phyloP scores from a whole-genome alignment of 2,888 invertebrate genomes.

The Phytoseiulus persimilis region DNA sequence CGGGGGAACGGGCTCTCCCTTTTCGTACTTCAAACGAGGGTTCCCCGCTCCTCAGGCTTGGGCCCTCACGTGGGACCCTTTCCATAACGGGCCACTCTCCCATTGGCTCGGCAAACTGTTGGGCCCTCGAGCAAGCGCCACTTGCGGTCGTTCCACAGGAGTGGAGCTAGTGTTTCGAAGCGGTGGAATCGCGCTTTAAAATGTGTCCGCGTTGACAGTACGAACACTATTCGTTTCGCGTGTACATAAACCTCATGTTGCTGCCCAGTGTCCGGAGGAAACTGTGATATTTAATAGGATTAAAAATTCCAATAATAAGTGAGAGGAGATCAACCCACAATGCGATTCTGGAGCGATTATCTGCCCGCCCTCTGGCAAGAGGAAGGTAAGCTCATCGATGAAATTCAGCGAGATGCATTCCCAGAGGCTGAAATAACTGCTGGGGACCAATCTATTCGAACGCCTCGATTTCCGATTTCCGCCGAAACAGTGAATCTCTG shows the following conservation, averaged over 20 bases:
- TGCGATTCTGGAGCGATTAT: constrained; percentile 38
- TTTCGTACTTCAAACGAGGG: not conserved
- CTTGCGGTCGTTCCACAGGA: not conserved
- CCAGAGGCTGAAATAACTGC: no score
- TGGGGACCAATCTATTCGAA: no score
- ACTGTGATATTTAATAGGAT: not conserved
- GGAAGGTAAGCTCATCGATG: constrained; percentile 13
- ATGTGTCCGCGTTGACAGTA: not conserved
- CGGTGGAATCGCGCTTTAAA: not conserved
- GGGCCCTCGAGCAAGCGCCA: constrained; percentile 5
- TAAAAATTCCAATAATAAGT: not conserved
- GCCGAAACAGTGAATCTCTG: no score
- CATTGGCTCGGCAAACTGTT: not conserved
- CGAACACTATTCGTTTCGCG: not conserved
- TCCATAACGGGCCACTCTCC: not conserved
- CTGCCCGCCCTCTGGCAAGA: constrained; percentile 28
- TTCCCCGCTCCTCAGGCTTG: not conserved
- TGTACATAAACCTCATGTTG: not conserved
- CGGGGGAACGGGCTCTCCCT: not conserved
- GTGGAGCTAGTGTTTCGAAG: not conserved
- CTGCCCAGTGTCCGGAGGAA: not conserved
- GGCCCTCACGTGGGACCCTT: not conserved
- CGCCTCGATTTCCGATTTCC: no score
- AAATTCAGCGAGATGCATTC: no score
- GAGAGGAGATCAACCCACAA: not conserved